These are phyloP conservation scores for Patiria miniata DNA, from an alignment of 35 echinoderm and acorn worm genomes.

Conservation along the genomic window DNA sequence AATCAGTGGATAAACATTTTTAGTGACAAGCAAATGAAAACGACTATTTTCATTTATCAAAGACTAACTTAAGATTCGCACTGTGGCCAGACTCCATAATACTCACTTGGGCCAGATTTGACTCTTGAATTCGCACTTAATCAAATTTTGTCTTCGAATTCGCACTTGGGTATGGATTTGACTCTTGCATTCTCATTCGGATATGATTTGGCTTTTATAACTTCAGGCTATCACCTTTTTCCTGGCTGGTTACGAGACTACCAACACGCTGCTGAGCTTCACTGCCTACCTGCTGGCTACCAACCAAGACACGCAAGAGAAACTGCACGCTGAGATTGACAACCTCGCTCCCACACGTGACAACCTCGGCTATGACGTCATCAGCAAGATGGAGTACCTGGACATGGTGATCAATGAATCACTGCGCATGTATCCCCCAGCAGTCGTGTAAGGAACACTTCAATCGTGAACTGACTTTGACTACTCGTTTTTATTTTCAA, in stretches of 20 bases:
- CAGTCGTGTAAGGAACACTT: conserved; percentile 47
- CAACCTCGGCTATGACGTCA: conserved; percentile 49
- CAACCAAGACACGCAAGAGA: conserved; percentile 58
- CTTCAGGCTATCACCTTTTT: conserved; percentile 66
- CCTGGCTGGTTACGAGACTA: conserved; percentile 83
- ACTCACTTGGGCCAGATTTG: too few species aligned
- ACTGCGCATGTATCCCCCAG: conserved; percentile 66
- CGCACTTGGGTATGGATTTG: too few species aligned
- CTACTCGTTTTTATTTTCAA: too few species aligned
- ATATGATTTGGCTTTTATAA: not conserved
- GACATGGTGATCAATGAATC: conserved; percentile 72
- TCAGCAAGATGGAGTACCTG: conserved; percentile 81
- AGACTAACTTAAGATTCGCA: too few species aligned
- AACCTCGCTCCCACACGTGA: conserved; percentile 33
- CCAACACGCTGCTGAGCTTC: conserved; percentile 58
- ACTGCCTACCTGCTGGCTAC: conserved; percentile 65
- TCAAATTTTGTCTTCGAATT: too few species aligned
- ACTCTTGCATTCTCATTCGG: too few species aligned
- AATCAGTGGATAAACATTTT: too few species aligned
- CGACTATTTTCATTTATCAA: too few species aligned
- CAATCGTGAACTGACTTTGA: not conserved
- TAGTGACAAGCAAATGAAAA: too few species aligned
- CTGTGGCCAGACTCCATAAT: too few species aligned
- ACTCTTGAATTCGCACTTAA: too few species aligned
- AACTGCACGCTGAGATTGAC: conserved; percentile 66